Evolutionary conservation across 2,888 invertebrate genomes (phyloP).

Genomic region (Chymomyza amoena): DNA sequence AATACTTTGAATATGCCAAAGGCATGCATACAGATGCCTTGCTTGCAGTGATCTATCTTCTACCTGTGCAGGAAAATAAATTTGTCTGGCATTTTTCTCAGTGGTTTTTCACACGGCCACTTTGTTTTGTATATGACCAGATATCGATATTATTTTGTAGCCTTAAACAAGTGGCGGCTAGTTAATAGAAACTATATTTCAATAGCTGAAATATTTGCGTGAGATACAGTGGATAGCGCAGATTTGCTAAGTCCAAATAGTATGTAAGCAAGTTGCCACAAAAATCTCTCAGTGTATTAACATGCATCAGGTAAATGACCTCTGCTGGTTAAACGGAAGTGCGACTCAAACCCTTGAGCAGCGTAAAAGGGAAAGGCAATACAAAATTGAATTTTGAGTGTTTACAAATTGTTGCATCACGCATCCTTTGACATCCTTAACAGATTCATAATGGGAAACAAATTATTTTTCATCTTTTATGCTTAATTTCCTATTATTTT

Average conservation of each 20-base stretch:
- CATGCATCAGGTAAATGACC: conserved; percentile 32
- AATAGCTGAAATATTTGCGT: conserved; percentile 45
- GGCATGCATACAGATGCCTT: conserved; percentile 19
- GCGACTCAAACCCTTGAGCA: conserved; percentile 41
- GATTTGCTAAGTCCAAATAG: conserved; percentile 50
- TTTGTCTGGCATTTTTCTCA: conserved; percentile 54
- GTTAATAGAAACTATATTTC: not conserved
- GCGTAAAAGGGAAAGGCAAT: conserved; percentile 28
- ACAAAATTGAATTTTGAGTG: conserved; percentile 39
- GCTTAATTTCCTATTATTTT: conserved; percentile 9
- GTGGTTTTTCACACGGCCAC: conserved; percentile 54
- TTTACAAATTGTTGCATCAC: conserved; percentile 38
- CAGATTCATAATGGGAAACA: conserved; percentile 29
- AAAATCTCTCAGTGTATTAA: conserved; percentile 25
- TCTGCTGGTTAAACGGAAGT: conserved; percentile 44
- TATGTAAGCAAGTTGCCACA: conserved; percentile 20
- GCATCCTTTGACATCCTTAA: conserved; percentile 31
- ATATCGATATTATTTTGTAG: conserved; percentile 16
- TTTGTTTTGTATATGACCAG: conserved; percentile 47
- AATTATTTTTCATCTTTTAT: conserved; percentile 31
- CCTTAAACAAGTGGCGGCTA: conserved; percentile 50
- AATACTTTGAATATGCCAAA: conserved; percentile 53
- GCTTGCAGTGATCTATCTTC: conserved; percentile 35
- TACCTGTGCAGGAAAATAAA: conserved; percentile 63
- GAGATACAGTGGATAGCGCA: conserved; percentile 52